Evolutionary conservation across 2,113 vertebrate species (phyloP).

Genomic region (Larimichthys crocea): DNA sequence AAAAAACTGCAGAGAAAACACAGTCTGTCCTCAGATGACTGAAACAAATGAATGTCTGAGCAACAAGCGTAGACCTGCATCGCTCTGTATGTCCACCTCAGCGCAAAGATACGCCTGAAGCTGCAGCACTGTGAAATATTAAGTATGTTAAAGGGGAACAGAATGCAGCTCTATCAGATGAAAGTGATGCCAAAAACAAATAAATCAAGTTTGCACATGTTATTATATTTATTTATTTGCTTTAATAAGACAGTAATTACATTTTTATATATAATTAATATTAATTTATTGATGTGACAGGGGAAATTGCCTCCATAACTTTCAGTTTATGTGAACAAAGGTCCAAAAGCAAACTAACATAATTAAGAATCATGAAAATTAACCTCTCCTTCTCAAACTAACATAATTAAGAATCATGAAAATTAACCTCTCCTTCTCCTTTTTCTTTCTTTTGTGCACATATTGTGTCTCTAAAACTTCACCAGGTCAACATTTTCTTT

Average conservation of each 20-base stretch:
- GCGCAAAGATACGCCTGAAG: neutral
- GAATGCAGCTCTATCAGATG: neutral
- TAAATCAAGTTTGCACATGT: neutral
- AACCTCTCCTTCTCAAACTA: neutral
- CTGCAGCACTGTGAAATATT: neutral
- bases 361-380: neutral
- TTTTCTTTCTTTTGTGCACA: neutral
- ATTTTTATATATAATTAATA: too few species aligned
- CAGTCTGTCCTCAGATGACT: constrained; percentile 48
- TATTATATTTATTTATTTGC: neutral
- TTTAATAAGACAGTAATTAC: neutral
- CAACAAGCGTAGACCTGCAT: constrained; percentile 26
- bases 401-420: neutral
- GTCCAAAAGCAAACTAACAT: neutral
- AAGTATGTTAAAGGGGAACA: neutral
- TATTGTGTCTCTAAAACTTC: neutral
- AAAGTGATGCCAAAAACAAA: neutral
- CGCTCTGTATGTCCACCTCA: neutral
- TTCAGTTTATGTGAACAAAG: neutral
- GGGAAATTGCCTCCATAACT: neutral
- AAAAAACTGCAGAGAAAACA: constrained; percentile 40
- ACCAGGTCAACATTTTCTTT: neutral
- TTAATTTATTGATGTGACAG: neutral
- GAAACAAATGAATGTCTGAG: neutral
- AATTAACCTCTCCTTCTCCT: neutral